Evolutionary conservation across 1,140 invertebrate genomes (phyloP), one percentile per base, ranked within the genome.

Genomic region (Ctenoplectra terminalis): DNA sequence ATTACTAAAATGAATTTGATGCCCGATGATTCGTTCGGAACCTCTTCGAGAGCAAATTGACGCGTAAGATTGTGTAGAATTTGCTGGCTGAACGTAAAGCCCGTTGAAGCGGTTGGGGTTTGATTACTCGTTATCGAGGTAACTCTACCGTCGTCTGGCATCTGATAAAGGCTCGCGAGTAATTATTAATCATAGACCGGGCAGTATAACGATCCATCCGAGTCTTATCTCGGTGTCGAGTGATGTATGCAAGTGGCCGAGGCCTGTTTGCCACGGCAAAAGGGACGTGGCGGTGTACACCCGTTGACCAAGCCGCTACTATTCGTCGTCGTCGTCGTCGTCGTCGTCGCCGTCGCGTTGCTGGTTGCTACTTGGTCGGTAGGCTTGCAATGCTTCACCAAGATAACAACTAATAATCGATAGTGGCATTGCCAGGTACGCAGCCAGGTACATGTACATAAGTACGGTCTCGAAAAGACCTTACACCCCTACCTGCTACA

Each of bases 121-220:
- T 92, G 92, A 93, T 93, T 92, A 92, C 90, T 92, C 90, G 91
- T 92, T 93, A 93, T 93, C 92, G 91, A 90, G 89, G 91, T 90
- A 92, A 91, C 90, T 92, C 91, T 87, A 90, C 84, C 91, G 89
- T 91, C 90, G 91, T 91, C 90, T 91, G 90, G 86, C 85, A 92
- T 92, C 91, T 92, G 92, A 93, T 93, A 92, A 93, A 90, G 90
- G 82, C 87, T 75, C 81, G 84, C 91, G 90, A 92, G 91, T 93
- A 93, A 94, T 94, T 94, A 94, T 93, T 94, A 93, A 94, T 94
- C 92, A 94, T 93, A 93, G 92, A 91, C 88, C 88, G 90, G 89
- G 86, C 88, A 85, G 90, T 90, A 91, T 92, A 93, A 91, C 92
- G 91, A 93, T 93, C 92, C 92, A 92, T 92, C 90, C 90, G 88